Conservation (phyloP, 2,888 invertebrate species). For the Drosophila sordidula region DNA sequence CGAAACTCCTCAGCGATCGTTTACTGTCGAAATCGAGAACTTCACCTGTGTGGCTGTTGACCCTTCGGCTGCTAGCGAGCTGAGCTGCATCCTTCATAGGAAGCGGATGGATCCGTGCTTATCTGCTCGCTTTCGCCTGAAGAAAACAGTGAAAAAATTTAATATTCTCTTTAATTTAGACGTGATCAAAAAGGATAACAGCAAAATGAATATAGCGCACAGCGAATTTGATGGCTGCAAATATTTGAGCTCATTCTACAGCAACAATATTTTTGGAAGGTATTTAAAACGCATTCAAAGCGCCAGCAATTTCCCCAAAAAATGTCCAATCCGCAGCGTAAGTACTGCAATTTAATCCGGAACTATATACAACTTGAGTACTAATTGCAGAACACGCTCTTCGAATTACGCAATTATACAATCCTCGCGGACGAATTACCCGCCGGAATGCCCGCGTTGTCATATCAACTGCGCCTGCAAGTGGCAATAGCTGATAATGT, state of each 20-base stretch:
- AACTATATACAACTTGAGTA: background rate
- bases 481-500: background rate
- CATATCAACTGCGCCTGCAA: slow-evolving; percentile 13
- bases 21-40: slow-evolving; percentile 9
- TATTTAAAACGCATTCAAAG: slow-evolving; percentile 32
- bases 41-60: slow-evolving; percentile 19
- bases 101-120: background rate
- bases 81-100: slow-evolving; percentile 18
- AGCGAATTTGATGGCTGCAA: slow-evolving; percentile 60
- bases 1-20: slow-evolving; percentile 1
- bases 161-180: slow-evolving; percentile 28
- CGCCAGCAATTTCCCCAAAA: slow-evolving; percentile 50
- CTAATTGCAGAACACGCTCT: slow-evolving; percentile 29
- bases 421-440: slow-evolving; percentile 32
- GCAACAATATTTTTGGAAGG: slow-evolving; percentile 16
- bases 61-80: background rate
- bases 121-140: slow-evolving; percentile 17
- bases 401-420: slow-evolving; percentile 47
- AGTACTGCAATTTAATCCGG: slow-evolving; percentile 13
- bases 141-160: slow-evolving; percentile 11
- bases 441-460: slow-evolving; percentile 13
- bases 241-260: slow-evolving; percentile 29
- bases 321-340: slow-evolving; percentile 47
- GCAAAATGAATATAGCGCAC: slow-evolving; percentile 35
- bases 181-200: slow-evolving; percentile 52